A percentile compares a stretch with the other conserved stretches of the same genome.
phyloP scores from a whole-genome alignment of 2,888 invertebrate genomes.

The Drosophila sordidula region DNA sequence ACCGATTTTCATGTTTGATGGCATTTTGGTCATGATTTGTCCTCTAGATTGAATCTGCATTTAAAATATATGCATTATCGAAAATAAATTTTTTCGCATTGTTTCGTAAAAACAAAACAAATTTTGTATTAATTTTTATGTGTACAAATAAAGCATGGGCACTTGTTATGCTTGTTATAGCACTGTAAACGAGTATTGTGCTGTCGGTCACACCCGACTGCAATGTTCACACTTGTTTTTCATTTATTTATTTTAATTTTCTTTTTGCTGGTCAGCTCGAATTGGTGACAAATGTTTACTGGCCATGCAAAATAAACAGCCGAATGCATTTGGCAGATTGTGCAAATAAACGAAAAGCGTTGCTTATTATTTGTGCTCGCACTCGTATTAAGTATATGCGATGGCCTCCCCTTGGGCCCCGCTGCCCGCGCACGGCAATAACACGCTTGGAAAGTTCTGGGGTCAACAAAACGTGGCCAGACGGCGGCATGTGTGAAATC shows the following conservation, averaged over 20 bases:
- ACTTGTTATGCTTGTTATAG: too few species aligned
- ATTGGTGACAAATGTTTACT: conserved; percentile 40
- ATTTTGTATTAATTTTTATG: too few species aligned
- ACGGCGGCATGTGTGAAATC: conserved; percentile 62
- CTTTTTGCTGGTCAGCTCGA: conserved; percentile 4
- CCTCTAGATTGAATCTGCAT: too few species aligned
- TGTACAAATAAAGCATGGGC: too few species aligned
- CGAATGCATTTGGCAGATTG: conserved; percentile 40
- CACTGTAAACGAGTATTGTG: too few species aligned
- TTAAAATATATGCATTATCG: too few species aligned
- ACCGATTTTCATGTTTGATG: too few species aligned
- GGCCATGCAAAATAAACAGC: conserved; percentile 38
- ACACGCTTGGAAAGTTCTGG: conserved; percentile 65
- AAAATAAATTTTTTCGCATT: too few species aligned
- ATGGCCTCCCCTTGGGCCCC: background rate
- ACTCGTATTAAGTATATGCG: conserved; percentile 17
- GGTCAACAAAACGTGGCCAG: conserved; percentile 64
- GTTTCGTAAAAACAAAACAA: too few species aligned
- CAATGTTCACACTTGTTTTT: too few species aligned
- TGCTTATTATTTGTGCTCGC: conserved; percentile 37
- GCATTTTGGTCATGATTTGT: too few species aligned
- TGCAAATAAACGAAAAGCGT: conserved; percentile 44
- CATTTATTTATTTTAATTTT: conserved; percentile 1
- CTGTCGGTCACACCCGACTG: too few species aligned
- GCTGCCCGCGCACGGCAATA: conserved; percentile 37